phyloP scores from a whole-genome alignment of 1,140 invertebrate species.

The Tetragonula clypearis region DNA sequence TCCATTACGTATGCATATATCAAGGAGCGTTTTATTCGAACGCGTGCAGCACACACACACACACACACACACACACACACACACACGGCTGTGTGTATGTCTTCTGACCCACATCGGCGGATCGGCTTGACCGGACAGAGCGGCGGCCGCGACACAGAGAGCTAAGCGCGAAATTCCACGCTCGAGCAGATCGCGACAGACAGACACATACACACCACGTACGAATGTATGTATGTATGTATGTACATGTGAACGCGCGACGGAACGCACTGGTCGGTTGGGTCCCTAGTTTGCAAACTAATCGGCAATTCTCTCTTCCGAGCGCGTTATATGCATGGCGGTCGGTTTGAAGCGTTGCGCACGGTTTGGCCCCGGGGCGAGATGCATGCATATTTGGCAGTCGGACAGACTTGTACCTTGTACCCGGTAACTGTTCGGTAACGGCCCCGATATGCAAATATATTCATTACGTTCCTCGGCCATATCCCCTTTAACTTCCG shows the following conservation, averaged over 20 bases:
- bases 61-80: no score
- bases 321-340: slow-evolving; percentile 76
- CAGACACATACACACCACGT: slow-evolving; percentile 19
- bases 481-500: slow-evolving; percentile 68
- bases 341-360: slow-evolving; percentile 68
- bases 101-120: not conserved
- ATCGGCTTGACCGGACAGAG: not conserved
- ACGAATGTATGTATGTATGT: no score
- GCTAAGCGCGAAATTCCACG: slow-evolving; percentile 65
- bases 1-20: not conserved
- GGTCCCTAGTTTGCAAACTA: slow-evolving; percentile 74
- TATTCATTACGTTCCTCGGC: slow-evolving; percentile 79
- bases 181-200: slow-evolving; percentile 49
- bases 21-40: slow-evolving; percentile 2
- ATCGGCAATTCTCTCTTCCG: slow-evolving; percentile 76
- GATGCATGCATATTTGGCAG: slow-evolving; percentile 81
- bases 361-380: slow-evolving; percentile 74
- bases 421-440: slow-evolving; percentile 79
- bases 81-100: not conserved
- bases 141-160: not conserved
- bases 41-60: not conserved
- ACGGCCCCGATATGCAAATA: slow-evolving; percentile 81
- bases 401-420: slow-evolving; percentile 76
- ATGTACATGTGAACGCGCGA: slow-evolving; percentile 28
- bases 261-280: slow-evolving; percentile 53